Evolutionary conservation across 2,888 invertebrate species (phyloP), one percentile per base, ranked within the genome.

Genomic region (Ectropis crepuscularia): DNA sequence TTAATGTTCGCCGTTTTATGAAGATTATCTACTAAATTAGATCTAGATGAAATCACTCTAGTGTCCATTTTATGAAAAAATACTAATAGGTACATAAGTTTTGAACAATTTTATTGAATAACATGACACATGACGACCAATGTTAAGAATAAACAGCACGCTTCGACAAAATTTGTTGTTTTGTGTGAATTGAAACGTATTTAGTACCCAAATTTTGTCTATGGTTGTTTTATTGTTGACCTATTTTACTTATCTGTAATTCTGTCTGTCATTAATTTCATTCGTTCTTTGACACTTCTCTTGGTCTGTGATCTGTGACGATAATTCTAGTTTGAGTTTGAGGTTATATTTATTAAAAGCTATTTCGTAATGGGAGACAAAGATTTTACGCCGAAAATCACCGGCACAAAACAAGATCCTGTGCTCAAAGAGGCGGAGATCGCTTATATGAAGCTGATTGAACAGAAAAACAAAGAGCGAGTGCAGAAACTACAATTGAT

Each of bases 371-470:
- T 92, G 92, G 91, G 86, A 64, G 90, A 92, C 75, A 83, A 87
- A 42, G 76, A 74, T 63, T 86, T 81, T 70, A 89, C 88, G 72
- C 86, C 90, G 41, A 91, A 90, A 74, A 83, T 89, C 61, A 84
- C 73, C 69, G 77, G 74, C 68, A 68, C 81, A 63, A 83, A 79
- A 51, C 82, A 88, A 79, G 87, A 89, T 67, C 92, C 91, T 68
- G 85, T 86, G 63, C 79, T 92, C 6, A 95, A 94, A 72, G 89
- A 93, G 74, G 92, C 95, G 0, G 96, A 98, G 77, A 82, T 96
- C 61, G 94, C 96, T 85, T 97, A 96, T 79, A 96, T 98, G 94
- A 96, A 95, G 88, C 86, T 96, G 61, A 93, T 97, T 41, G 97
- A 98, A 81, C 89, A 95, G 70, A 94, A 96, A 79, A 98, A 98